Percentiles rank a stretch among this genome's conserved stretches.
Conservation (phyloP, 2,888 invertebrate genomes). For the Hirtodrosophila trivittata region DNA sequence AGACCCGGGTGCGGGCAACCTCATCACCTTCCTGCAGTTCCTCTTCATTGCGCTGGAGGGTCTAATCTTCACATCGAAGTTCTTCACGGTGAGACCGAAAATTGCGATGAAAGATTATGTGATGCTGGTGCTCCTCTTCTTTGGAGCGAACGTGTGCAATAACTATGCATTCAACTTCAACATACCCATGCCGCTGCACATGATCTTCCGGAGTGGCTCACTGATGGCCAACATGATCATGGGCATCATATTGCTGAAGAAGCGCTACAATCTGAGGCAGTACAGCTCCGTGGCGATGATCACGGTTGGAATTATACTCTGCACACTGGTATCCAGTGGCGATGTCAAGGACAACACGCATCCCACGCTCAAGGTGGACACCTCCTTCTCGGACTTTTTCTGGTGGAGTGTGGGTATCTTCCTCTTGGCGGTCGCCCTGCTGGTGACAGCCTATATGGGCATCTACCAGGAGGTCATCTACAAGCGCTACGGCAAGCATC, state of each 20-base stretch:
- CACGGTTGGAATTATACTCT: slow-evolving; percentile 94
- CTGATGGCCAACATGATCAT: slow-evolving; percentile 98
- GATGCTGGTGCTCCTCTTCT: slow-evolving; percentile 94
- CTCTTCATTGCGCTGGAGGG: slow-evolving; percentile 95
- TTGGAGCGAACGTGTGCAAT: slow-evolving; percentile 94
- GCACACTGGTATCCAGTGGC: slow-evolving; percentile 93
- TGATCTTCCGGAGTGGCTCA: too few species aligned
- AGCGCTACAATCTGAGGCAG: slow-evolving; percentile 91
- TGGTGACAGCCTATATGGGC: slow-evolving; percentile 97
- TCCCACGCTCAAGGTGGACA: slow-evolving; percentile 84
- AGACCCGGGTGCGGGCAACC: slow-evolving; percentile 96
- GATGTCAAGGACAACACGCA: slow-evolving; percentile 86
- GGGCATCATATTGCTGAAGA: slow-evolving; percentile 95
- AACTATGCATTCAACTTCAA: slow-evolving; percentile 98
- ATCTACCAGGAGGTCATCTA: slow-evolving; percentile 96
- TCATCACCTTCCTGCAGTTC: slow-evolving; percentile 98
- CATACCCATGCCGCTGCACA: slow-evolving; percentile 98
- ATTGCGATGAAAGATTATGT: slow-evolving; percentile 92
- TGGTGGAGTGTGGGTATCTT: slow-evolving; percentile 90
- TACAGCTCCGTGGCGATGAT: slow-evolving; percentile 97
- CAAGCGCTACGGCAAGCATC: slow-evolving; percentile 94
- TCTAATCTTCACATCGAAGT: slow-evolving; percentile 92
- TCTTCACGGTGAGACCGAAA: slow-evolving; percentile 88
- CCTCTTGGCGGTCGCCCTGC: slow-evolving; percentile 93
- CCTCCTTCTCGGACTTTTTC: slow-evolving; percentile 83